phyloP scores from a whole-genome alignment of 2,888 invertebrate species.

The Acronicta alni region DNA sequence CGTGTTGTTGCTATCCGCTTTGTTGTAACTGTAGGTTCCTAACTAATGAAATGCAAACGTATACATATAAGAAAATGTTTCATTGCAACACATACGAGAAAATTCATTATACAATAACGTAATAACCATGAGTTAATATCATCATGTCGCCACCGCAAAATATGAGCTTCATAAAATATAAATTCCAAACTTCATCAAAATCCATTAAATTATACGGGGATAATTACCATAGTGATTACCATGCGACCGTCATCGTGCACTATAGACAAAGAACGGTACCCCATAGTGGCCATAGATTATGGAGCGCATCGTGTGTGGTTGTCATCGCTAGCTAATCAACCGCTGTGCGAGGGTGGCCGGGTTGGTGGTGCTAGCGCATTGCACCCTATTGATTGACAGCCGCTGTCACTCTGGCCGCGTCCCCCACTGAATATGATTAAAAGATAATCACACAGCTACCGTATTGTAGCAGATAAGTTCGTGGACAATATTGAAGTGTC shows the following conservation, averaged over 20 bases:
- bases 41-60: no score
- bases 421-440: conserved; percentile 60
- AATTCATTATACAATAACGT: conserved; percentile 25
- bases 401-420: conserved; percentile 58
- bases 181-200: conserved; percentile 56
- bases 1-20: conserved; percentile 4
- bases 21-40: no score
- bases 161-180: conserved; percentile 54
- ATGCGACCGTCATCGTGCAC: conserved; percentile 42
- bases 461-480: conserved; percentile 31
- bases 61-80: background rate
- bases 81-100: background rate
- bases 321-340: conserved; percentile 69
- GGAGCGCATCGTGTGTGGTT: conserved; percentile 60
- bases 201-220: conserved; percentile 53
- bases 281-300: conserved; percentile 40
- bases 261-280: conserved; percentile 29
- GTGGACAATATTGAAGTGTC: conserved; percentile 16
- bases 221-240: conserved; percentile 59
- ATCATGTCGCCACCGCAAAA: conserved; percentile 33
- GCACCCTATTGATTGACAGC: conserved; percentile 66
- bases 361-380: conserved; percentile 28
- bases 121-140: conserved; percentile 26
- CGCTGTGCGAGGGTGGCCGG: conserved; percentile 40
- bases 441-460: conserved; percentile 52